Conservation (phyloP, 2,113 vertebrate genomes). For the Hiodon alosoides region DNA sequence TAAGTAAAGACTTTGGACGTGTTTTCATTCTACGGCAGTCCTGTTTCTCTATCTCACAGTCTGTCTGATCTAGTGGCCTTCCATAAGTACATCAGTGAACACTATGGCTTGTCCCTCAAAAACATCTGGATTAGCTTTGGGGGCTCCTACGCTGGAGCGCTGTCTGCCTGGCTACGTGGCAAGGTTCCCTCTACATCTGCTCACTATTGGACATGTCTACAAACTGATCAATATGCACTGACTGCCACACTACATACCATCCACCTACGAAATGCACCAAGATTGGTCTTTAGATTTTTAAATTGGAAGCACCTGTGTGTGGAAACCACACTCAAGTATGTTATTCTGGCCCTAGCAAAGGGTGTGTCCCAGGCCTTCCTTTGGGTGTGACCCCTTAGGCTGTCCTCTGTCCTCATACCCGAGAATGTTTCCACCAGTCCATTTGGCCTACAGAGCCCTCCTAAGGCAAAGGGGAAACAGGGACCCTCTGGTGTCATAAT, state of each 20-base stretch:
- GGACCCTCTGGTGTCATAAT: too few species aligned
- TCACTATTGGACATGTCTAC: neutral
- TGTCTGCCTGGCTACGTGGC: conserved; percentile 76
- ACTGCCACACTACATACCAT: neutral
- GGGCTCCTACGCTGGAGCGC: conserved; percentile 75
- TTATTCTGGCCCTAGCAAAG: too few species aligned
- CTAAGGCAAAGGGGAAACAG: too few species aligned
- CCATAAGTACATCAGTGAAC: conserved; percentile 56
- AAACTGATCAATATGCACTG: neutral
- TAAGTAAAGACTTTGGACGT: neutral
- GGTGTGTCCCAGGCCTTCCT: too few species aligned
- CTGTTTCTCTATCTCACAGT: conserved; percentile 39
- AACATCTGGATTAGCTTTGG: conserved; percentile 81
- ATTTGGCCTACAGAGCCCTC: too few species aligned
- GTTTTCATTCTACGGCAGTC: neutral
- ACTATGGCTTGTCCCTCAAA: conserved; percentile 55
- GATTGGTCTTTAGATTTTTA: too few species aligned
- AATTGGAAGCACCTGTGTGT: too few species aligned
- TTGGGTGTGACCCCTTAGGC: too few species aligned
- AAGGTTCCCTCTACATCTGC: conserved; percentile 54
- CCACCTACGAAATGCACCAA: too few species aligned
- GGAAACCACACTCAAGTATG: too few species aligned
- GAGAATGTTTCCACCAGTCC: too few species aligned
- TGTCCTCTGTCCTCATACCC: too few species aligned
- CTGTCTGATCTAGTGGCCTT: conserved; percentile 65